Evolutionary conservation across 1,140 invertebrate species (phyloP), one percentile per base, ranked within the genome.

Genomic region (Procambarus virginalis): DNA sequence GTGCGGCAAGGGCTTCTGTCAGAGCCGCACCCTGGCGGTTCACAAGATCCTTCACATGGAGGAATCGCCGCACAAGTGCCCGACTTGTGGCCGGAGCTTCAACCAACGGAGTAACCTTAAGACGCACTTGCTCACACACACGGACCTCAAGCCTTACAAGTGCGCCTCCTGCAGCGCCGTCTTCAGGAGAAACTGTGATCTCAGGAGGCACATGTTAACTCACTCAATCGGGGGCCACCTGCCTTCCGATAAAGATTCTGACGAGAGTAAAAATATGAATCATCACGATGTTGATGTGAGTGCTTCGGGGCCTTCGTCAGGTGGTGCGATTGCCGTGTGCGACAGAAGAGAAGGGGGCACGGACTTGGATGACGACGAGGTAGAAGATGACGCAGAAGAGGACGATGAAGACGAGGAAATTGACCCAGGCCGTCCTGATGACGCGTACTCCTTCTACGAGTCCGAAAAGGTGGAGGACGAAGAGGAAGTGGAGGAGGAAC

Each of bases 191-290:
- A 93, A 93, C 93, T 98, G 97, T 94, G 97, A 98, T 93, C 94
- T 98, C 49, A 94, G 97, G 78, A 94, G 97, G 83, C 97, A 98
- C 93, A 97, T 96, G 12, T 93, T 97, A 58, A 98, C 97, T 1
- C 97, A 98, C 93, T 96, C 97, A 0, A 96, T 98, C 81, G 88
- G 88, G 0, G 97, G 97, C 1, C 97, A 97, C 92, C 96, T 97
- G 0, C 96, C 96, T 0, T 95, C 96, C 0, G 95, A 96, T 70
- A 95, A 95, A 10, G 91, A 95, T 8, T 96, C 96, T 78, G 96
- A 96, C 10, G 94, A 96, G 93, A 78, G 55, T 2, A 85, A 89
- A 78, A 88, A 64, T 81, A 64, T 60, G 51, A 78, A 22, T 49
- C 84, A 88, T 34, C 80, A 75, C 55, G 89, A 92, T 93, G 93